Evolutionary conservation across 2,888 invertebrate species (phyloP), one percentile per base, ranked within the genome.

Genomic region (Drosophila borealis): DNA sequence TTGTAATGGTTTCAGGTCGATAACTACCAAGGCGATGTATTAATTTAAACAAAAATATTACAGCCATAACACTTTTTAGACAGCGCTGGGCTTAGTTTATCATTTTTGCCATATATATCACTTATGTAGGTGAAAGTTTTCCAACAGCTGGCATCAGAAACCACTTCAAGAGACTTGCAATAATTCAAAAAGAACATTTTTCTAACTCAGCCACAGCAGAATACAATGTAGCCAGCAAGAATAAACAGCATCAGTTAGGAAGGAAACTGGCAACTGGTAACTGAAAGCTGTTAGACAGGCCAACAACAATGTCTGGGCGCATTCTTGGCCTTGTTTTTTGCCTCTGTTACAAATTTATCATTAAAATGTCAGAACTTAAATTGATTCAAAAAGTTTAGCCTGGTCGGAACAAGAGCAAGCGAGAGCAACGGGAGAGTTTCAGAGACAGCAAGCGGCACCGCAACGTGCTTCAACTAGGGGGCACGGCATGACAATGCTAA

Each of bases 321-420:
- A 74, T 76, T 66, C 78, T 77, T 77, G 72, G 64, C 77, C 76
- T 73, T 73, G 70, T 77, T 83, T 77, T 80, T 70, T 76, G 68
- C 41, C 66, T 69, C 82, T 60, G 77, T 75, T 88, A 88, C 88
- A 85, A 83, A 85, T 85, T 85, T 88, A 85, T 85, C 88, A 88
- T 85, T 85, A 88, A 85, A 85, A 85, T 85, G 85, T 85, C 88
- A 85, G 88, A 85, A 88, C 85, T 85, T 88, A 85, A 85, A 85
- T 85, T 85, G 85, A 85, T 88, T 85, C 88, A 85, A 85, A 85
- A 85, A 85, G 71, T 85, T 85, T 88, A 63, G 76, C 46, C 74
- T 36, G 34, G 14, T 19, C 29, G 33, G 5, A 33, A 11, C 3
- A 17, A 11, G 17, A n/a, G 14, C 6, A 8, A n/a, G 14, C 34